Base-by-base conservation (phyloP, 1,140 invertebrate genomes). In the Ips typographus region DNA sequence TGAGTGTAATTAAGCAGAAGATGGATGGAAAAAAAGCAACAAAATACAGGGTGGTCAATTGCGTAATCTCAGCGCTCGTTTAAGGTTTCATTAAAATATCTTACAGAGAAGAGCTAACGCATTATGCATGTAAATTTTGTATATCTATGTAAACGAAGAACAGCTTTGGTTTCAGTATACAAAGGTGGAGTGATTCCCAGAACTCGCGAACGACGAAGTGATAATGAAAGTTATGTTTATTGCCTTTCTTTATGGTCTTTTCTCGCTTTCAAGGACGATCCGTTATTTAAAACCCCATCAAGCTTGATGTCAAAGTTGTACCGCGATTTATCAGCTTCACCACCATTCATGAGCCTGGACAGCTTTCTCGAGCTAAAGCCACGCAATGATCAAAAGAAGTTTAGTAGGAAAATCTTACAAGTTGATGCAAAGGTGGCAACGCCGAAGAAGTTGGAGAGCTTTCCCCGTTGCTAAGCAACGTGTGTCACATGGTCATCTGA, bases 141-240 rank as follows among this genome's bases (percentile, higher is more conserved):
- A 49, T 49, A 49, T 49, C 44, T 49, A 49, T 49, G 44, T 49
- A 49, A 49, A 49, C 44, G 44, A 49, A 22, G 44, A 49, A 49
- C 44, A 49, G 44, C 44, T 49, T 49, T 49, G 44, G 44, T 49
- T 49, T 49, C 44, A 49, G 44, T 49, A 49, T 49, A 49, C 44
- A 49, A 49, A 49, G 44, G 44, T 49, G 44, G 44, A 49, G 22
- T 49, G 6, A 49, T 49, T 49, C 44, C 44, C 44, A 49, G 44
- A 49, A 49, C 44, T 49, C 44, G 44, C 44, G 44, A 49, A 49
- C 44, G 44, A 49, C 7, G 44, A 49, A 49, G 44, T 49, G 44
- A 49, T 49, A 49, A 49, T 49, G 44, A 49, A 49, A 49, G 44
- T 49, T 49, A 49, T 49, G 44, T 49, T 49, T 49, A 49, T 49